Conservation (phyloP, 1,140 invertebrate genomes). For the Mesaphorura yosii region DNA sequence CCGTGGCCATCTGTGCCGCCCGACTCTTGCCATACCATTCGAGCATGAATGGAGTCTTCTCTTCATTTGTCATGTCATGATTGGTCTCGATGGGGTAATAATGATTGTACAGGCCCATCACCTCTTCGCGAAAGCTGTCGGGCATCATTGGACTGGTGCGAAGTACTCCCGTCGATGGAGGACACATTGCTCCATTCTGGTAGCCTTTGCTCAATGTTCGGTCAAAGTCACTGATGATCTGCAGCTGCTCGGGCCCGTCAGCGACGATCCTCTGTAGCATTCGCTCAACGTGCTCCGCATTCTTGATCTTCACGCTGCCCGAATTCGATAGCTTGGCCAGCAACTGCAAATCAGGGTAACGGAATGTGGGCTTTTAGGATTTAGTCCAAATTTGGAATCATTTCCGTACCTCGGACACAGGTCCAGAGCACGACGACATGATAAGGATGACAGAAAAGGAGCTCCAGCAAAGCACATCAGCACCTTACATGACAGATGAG, state of each 20-base stretch:
- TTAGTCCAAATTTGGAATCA: no score
- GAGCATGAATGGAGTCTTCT: slow-evolving; percentile 70
- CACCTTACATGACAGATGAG: no score
- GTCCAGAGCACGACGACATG: no score
- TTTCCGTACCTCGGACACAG: no score
- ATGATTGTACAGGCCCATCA: slow-evolving; percentile 46
- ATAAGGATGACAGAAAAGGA: no score
- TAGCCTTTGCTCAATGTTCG: slow-evolving; percentile 64
- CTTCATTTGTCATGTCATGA: slow-evolving; percentile 54
- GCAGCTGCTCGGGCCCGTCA: slow-evolving; percentile 32
- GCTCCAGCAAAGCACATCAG: no score
- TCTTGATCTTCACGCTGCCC: not conserved
- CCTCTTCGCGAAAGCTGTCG: slow-evolving; percentile 46
- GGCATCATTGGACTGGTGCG: slow-evolving; percentile 55
- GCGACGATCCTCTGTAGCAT: not conserved
- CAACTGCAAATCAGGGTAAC: not conserved
- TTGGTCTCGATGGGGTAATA: slow-evolving; percentile 82
- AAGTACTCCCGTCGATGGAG: slow-evolving; percentile 54
- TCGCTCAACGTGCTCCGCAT: slow-evolving; percentile 7
- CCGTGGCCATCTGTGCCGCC: slow-evolving; percentile 43
- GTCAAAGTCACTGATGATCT: slow-evolving; percentile 79
- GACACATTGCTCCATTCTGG: slow-evolving; percentile 52
- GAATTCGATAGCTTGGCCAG: no score
- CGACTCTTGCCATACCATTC: slow-evolving; percentile 72
- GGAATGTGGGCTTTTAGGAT: no score